phyloP scores from a whole-genome alignment of 1,140 invertebrate species.

The Temnothorax curvispinosus region DNA sequence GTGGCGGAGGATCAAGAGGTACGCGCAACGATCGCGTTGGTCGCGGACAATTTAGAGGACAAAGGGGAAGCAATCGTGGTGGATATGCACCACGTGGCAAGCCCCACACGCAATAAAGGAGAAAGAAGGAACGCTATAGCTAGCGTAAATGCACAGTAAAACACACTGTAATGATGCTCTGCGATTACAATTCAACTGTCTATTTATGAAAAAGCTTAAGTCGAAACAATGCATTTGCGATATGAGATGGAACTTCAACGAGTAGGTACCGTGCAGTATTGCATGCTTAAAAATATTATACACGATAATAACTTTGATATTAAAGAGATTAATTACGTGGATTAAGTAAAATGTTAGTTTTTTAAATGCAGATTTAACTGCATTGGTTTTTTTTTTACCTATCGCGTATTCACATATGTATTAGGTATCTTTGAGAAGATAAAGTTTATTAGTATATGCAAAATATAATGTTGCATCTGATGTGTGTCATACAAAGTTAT shows the following conservation, averaged over 20 bases:
- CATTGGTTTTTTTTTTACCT: slow-evolving; percentile 34
- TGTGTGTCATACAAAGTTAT: slow-evolving; percentile 1
- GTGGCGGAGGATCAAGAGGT: slow-evolving; percentile 72
- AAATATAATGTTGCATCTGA: slow-evolving; percentile 37
- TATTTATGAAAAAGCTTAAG: slow-evolving; percentile 78
- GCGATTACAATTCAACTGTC: slow-evolving; percentile 74
- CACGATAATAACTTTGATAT: slow-evolving; percentile 56
- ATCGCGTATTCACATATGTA: slow-evolving; percentile 26
- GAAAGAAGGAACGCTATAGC: slow-evolving; percentile 42
- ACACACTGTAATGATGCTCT: slow-evolving; percentile 60
- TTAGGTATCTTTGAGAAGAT: not conserved
- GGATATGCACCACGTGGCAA: slow-evolving; percentile 80
- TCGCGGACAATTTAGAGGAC: slow-evolving; percentile 80
- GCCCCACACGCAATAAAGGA: slow-evolving; percentile 78
- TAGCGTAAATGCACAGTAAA: slow-evolving; percentile 71
- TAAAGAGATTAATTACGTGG: slow-evolving; percentile 40
- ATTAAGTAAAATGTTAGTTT: slow-evolving; percentile 22
- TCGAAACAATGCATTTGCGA: slow-evolving; percentile 54
- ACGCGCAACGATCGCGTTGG: slow-evolving; percentile 73
- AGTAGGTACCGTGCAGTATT: slow-evolving; percentile 13
- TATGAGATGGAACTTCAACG: slow-evolving; percentile 28
- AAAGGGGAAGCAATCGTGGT: slow-evolving; percentile 78
- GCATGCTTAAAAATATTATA: slow-evolving; percentile 52
- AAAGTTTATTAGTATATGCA: slow-evolving; percentile 29
- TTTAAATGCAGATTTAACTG: slow-evolving; percentile 24